Evolutionary conservation across 2,113 vertebrate species (phyloP), one percentile per base, ranked within the genome.

Genomic region (Plecturocebus donacophilus): DNA sequence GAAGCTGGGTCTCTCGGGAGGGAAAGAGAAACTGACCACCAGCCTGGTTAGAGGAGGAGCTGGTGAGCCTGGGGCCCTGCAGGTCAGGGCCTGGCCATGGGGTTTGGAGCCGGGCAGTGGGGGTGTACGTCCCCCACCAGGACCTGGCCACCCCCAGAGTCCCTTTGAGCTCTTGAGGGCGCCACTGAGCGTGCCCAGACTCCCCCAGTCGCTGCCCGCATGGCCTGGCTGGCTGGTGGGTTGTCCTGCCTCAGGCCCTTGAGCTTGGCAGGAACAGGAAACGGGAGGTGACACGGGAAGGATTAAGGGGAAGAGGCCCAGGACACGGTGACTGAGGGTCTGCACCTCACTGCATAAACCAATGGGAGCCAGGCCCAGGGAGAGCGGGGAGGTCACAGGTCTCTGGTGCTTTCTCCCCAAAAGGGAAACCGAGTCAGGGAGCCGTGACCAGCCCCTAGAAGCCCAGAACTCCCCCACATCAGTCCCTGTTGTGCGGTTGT

Each of bases 391-490:
- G 58, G 52, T 30, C 21, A 40, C 49, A 17, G 56, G 45, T 3
- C 47, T 38, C 0, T 1, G 6, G 64, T 17, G 8, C 80, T 35
- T 61, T 38, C 49, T 79, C 32, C 14, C n/a, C 49, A 3, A 8
- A 2, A 3, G 21, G 58, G 40, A 82, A 4, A 16, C 47, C 1
- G 8, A 17, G 27, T 17, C 12, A 35, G 58, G 87, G 35, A 75
- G 30, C 20, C 56, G 19, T 1, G 20, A 23, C 54, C 6, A 32
- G 5, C 8, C 30, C 27, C 12, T 42, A 12, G 87, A 16, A 27
- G 35, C 40, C 11, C 3, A 13, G 32, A 30, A 27, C 11, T 16
- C 1, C 1, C 3, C 42, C 3, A 7, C 6, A 0, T 32, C 9
- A 40, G n/a, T 19, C 38, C 19, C 38, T 5, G 17, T 8, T 6